Conservation (phyloP, 2,888 invertebrate species). For the Dolomedes plantarius region DNA sequence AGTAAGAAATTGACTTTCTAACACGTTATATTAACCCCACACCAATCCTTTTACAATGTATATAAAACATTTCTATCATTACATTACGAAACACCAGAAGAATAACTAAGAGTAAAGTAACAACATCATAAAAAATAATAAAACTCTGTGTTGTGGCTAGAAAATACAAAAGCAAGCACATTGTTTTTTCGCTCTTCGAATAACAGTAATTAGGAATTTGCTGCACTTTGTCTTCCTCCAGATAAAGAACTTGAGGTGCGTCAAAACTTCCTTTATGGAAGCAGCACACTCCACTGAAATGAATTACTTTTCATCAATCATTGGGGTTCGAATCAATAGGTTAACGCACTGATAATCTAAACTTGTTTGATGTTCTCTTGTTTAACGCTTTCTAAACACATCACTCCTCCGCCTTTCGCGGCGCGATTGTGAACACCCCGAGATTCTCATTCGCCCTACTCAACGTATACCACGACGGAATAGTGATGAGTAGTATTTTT, state of each 20-base stretch:
- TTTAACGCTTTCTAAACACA: constrained; percentile 5
- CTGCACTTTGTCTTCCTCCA: constrained; percentile 5
- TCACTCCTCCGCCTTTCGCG: background rate
- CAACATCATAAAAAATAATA: background rate
- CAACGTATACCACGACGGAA: background rate
- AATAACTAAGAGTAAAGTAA: background rate
- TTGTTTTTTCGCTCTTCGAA: background rate
- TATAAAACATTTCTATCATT: constrained; percentile 1
- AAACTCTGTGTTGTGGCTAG: background rate
- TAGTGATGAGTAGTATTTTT: background rate
- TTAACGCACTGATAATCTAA: constrained; percentile 2
- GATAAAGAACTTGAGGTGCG: constrained; percentile 5
- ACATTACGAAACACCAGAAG: constrained; percentile 1
- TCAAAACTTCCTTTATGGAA: constrained; percentile 5
- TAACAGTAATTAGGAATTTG: constrained; percentile 5
- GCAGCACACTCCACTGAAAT: constrained; percentile 5
- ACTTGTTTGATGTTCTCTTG: constrained; percentile 8
- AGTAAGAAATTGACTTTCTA: too few species aligned
- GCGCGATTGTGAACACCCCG: background rate
- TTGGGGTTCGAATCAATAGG: constrained; percentile 5
- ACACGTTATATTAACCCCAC: background rate
- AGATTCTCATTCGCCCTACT: background rate
- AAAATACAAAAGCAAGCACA: background rate
- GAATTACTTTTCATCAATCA: constrained; percentile 5
- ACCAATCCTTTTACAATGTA: background rate